Evolutionary conservation across 1,140 invertebrate genomes (phyloP), one percentile per base, ranked within the genome.

Genomic region (Planococcus citri): DNA sequence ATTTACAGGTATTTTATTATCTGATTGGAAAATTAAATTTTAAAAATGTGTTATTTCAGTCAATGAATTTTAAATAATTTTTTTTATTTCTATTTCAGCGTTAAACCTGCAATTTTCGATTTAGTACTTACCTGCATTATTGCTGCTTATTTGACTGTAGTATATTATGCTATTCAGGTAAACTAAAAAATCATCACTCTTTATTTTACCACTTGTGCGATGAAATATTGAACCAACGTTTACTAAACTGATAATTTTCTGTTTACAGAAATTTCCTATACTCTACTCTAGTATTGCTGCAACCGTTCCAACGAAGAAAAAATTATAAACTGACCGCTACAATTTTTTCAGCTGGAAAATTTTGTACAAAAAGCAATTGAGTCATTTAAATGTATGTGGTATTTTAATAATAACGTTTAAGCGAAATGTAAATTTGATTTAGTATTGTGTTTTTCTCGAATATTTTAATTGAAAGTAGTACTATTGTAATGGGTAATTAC

Each of bases 101-200:
- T 98, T 4, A 98, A 98, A 77, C 95, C 95, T 73, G 95, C 95
- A 25, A 86, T 97, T 60, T 98, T 98, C 82, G 95, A 98, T 84
- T 85, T 98, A 41, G 89, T 98, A 73, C 83, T 98, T 1, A 95
- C 94, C 9, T 76, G 92, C 70, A 85, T 86, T 29, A 97, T 98
- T 76, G 81, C 86, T 38, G 79, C 85, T 9, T 98, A 98, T 78
- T 82, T 98, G 61, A 83, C 83, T 33, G 72, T 87, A 8, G 83
- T 97, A 12, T 98, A 96, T 78, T 82, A 94, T 60, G 81, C 87
- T 61, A 86, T 95, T 64, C 87, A 90, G 76, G 85, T 85, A 78
- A 73, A 73, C 4, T 14, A 17, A 17, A 20, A 51, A 51, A 17
- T 51, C n/a, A n/a, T n/a, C n/a, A n/a, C n/a, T n/a, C n/a, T n/a